Evolutionary conservation across 2,797 vertebrate genomes (phyloP), one percentile per base, ranked within the genome.

Genomic region (Selene dorsalis): DNA sequence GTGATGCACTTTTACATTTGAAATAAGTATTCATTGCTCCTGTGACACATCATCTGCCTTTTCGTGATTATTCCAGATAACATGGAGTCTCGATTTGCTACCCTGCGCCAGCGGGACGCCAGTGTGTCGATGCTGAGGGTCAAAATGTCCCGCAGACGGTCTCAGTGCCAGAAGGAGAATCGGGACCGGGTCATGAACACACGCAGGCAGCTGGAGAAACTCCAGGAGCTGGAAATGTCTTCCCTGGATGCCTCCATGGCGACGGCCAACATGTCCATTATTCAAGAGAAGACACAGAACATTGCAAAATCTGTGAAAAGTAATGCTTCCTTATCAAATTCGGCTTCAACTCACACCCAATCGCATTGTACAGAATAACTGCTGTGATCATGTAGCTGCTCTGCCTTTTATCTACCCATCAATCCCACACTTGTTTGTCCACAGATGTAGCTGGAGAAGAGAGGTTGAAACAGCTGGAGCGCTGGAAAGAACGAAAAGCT

Each of bases 401-500:
- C 17, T 48, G 2, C 4, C 6, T 38, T 18, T 52, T 57, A 24
- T 60, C 16, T 64, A 26, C 30, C 26, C 52, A 14, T 55, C 8
- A 16, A 38, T 12, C 22, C 18, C 9, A 13, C 7, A 11, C 48
- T 16, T 72, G 12, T 72, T 63, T 79, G 9, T 56, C 32, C 32
- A 30, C 77, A 95, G 96, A 89, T 77, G 59, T 35, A 45, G 67
- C 83, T 1, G 72, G 43, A 14, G 92, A 91, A 12, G 90, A 96
- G 45, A 94, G 96, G 69, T 53, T 87, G 72, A 95, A 95, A 75
- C 95, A 96, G 94, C 96, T 99, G 0, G 94, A 95, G 59, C 96
- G 96, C 50, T 99, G 96, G 92, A 98, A 97, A 80, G 97, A 96
- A 26, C 95, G 96, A 1, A 99, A 98, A 72, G 92, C 95, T 8